phyloP scores from a whole-genome alignment of 1,140 invertebrate genomes.

The Orchesella cincta region DNA sequence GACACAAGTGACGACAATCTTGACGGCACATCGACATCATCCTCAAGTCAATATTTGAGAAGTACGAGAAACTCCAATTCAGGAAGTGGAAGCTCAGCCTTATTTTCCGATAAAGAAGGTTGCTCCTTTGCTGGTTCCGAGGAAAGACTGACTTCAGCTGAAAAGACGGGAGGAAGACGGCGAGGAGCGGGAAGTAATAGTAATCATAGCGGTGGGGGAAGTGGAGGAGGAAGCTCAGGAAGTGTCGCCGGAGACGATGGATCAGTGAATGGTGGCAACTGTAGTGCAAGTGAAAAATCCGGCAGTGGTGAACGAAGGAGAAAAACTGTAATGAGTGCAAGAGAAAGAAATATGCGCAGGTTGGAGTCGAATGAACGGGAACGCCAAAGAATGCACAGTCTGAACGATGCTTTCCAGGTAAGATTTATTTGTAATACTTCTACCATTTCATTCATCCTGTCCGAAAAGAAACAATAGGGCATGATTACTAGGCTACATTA shows the following conservation, averaged over 20 bases:
- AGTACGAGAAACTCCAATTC: constrained; percentile 33
- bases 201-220: constrained; percentile 24
- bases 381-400: constrained; percentile 82
- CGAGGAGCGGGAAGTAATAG: constrained; percentile 29
- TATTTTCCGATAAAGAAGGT: constrained; percentile 15
- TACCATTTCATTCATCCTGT: too few species aligned
- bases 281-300: constrained; percentile 42
- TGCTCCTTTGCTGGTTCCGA: constrained; percentile 22
- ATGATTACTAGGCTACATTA: too few species aligned
- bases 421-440: constrained; percentile 44
- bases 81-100: constrained; percentile 5
- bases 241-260: not conserved
- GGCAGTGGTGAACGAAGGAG: constrained; percentile 61
- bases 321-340: constrained; percentile 71
- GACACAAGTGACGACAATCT: constrained; percentile 48
- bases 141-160: not conserved
- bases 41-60: constrained; percentile 41
- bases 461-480: too few species aligned
- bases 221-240: constrained; percentile 16
- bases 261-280: constrained; percentile 9
- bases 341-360: constrained; percentile 76
- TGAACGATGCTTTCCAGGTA: constrained; percentile 87
- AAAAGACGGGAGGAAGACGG: not conserved
- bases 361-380: constrained; percentile 85
- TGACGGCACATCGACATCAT: constrained; percentile 47